Conservation (phyloP, 2,113 vertebrate genomes). For the Amia ocellicauda region DNA sequence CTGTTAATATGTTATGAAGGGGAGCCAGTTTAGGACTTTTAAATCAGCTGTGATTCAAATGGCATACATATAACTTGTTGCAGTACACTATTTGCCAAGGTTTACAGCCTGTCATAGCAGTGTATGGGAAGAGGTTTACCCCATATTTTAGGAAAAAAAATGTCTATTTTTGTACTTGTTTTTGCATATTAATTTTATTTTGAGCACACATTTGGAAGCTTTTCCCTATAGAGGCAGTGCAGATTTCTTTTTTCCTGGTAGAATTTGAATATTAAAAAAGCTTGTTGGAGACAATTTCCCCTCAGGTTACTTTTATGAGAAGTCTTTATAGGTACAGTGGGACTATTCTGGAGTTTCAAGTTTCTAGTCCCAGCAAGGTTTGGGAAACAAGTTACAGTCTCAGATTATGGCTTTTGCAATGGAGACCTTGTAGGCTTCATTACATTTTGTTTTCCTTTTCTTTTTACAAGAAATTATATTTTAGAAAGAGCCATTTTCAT, state of each 20-base stretch:
- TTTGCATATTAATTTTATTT: no score
- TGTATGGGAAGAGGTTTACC: no score
- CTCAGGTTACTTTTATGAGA: slow-evolving; percentile 18
- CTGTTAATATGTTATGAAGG: no score
- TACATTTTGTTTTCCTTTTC: slow-evolving; percentile 2
- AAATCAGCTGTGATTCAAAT: no score
- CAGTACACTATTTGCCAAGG: no score
- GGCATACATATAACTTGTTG: no score
- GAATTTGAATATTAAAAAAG: neutral
- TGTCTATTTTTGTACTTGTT: no score
- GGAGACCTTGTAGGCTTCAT: slow-evolving; percentile 22
- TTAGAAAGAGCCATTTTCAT: neutral
- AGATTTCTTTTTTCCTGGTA: neutral
- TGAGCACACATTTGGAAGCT: no score
- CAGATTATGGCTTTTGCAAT: slow-evolving; percentile 25
- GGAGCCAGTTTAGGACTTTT: no score
- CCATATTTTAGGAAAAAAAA: no score
- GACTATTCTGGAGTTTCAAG: slow-evolving; percentile 6
- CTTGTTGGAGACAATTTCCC: neutral
- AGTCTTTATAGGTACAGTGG: slow-evolving; percentile 9
- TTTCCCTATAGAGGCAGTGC: no score
- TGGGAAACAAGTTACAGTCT: slow-evolving; percentile 25
- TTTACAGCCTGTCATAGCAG: no score
- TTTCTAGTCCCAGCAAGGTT: slow-evolving; percentile 12
- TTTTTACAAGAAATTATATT: neutral